A percentile compares a stretch with the other conserved stretches of the same genome.
Conservation (phyloP, 1,140 invertebrate genomes). For the Danaus plexippus region DNA sequence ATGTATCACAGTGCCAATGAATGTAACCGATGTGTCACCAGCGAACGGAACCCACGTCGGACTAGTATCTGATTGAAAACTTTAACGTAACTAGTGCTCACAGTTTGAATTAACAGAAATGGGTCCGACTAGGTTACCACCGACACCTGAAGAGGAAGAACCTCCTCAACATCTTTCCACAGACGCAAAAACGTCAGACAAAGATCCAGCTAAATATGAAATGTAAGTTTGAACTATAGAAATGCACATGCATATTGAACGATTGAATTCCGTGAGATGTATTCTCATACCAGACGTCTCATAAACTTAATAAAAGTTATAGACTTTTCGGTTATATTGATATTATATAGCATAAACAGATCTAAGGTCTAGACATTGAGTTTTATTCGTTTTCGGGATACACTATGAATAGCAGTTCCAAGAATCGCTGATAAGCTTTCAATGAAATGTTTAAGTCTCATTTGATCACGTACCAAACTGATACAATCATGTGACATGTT, state of each 20-base stretch:
- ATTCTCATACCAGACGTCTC: too few relatives aligned
- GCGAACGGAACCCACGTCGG: constrained; percentile 32
- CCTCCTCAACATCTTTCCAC: constrained; percentile 30
- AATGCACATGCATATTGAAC: background rate
- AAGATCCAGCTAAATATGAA: constrained; percentile 28
- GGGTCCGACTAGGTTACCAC: constrained; percentile 58
- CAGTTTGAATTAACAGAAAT: constrained; percentile 26
- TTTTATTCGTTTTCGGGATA: too few relatives aligned
- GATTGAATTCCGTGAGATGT: background rate
- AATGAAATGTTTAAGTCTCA: too few relatives aligned
- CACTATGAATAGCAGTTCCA: too few relatives aligned
- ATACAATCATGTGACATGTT: constrained; percentile 10
- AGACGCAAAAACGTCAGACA: constrained; percentile 36
- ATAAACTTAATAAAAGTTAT: too few relatives aligned
- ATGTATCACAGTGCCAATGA: constrained; percentile 25
- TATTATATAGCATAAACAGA: too few relatives aligned
- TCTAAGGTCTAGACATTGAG: too few relatives aligned
- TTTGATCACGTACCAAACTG: background rate
- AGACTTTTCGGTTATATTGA: too few relatives aligned
- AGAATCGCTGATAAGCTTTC: too few relatives aligned
- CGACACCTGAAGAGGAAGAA: constrained; percentile 58
- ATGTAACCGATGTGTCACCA: constrained; percentile 28
- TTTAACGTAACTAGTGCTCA: constrained; percentile 16
- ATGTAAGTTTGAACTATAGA: constrained; percentile 14
- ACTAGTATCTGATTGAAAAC: constrained; percentile 44